A percentile compares a stretch with the other conserved stretches of the same genome.
These are phyloP conservation scores for Poeciliopsis retropinna DNA, from an alignment of 2,113 vertebrate genomes.

Conservation along the genomic window DNA sequence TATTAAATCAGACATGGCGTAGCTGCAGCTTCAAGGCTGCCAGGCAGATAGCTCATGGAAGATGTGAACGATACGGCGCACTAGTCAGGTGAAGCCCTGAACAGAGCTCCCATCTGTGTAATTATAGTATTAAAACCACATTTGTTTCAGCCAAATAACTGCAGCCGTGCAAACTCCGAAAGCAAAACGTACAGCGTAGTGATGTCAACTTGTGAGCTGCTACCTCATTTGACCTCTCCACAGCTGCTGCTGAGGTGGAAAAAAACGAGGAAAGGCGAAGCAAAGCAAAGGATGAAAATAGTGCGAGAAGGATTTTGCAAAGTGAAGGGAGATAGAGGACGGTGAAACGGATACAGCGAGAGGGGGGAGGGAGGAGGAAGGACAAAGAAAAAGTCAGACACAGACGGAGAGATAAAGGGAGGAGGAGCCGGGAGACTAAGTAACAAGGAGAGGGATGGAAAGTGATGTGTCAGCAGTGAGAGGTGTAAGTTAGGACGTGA, in stretches of 20 bases:
- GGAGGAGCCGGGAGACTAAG: conserved; percentile 55
- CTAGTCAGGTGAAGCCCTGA: conserved; percentile 21
- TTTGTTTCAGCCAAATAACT: conserved; percentile 18
- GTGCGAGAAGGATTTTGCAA: conserved; percentile 64
- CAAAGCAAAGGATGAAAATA: conserved; percentile 58
- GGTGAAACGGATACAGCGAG: conserved; percentile 62
- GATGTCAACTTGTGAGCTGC: conserved; percentile 51
- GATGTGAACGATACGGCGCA: conserved; percentile 23
- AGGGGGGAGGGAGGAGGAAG: conserved; percentile 46
- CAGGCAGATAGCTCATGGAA: conserved; percentile 15
- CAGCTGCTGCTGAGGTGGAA: conserved; percentile 67
- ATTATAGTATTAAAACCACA: not conserved
- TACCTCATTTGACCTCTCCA: conserved; percentile 74
- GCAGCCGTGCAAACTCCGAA: conserved; percentile 29
- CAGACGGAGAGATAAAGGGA: conserved; percentile 68
- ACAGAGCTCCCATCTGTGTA: not conserved
- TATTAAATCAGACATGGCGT: conserved; percentile 57
- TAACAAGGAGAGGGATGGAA: conserved; percentile 58
- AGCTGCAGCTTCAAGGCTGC: conserved; percentile 40
- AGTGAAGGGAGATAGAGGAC: conserved; percentile 68
- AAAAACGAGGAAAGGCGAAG: conserved; percentile 38
- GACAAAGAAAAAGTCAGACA: conserved; percentile 72
- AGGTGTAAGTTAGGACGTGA: conserved; percentile 71
- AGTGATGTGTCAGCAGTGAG: conserved; percentile 72
- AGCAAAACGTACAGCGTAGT: conserved; percentile 21